These are phyloP conservation scores for Thermophis baileyi DNA, from an alignment of 2,113 vertebrate species.

Conservation along the genomic window DNA sequence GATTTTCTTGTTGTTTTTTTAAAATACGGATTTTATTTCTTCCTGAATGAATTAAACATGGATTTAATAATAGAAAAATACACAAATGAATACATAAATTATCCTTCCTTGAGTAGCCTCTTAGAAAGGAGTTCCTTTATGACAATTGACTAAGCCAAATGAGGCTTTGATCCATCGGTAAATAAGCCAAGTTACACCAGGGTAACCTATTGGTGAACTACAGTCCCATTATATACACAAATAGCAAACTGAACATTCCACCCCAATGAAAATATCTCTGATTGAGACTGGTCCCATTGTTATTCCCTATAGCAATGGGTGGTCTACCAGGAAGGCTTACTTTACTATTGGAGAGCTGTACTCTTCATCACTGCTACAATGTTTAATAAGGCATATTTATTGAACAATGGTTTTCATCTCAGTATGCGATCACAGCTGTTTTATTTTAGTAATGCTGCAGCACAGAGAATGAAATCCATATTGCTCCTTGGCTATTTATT, in stretches of 20 bases:
- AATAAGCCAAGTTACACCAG: conserved; percentile 13
- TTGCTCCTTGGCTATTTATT: conserved; percentile 72
- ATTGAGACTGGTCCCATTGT: conserved; percentile 34
- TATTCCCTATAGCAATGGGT: conserved; percentile 57
- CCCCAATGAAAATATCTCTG: not conserved
- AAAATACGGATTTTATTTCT: not conserved
- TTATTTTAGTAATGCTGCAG: conserved; percentile 71
- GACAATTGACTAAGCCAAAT: not conserved
- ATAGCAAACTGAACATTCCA: conserved; percentile 22
- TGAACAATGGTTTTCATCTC: conserved; percentile 71
- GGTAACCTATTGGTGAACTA: conserved; percentile 8
- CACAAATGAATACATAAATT: not conserved
- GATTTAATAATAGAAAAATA: not conserved
- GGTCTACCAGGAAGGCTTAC: conserved; percentile 56
- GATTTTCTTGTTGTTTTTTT: not conserved
- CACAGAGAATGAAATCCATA: conserved; percentile 72
- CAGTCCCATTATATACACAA: conserved; percentile 15
- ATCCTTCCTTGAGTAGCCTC: not conserved
- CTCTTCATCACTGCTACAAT: conserved; percentile 57
- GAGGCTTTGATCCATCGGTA: conserved; percentile 15
- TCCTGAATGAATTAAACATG: not conserved
- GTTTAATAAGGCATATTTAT: conserved; percentile 69
- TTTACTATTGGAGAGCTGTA: conserved; percentile 58
- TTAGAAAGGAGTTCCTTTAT: not conserved
- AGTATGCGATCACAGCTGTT: conserved; percentile 77